Evolutionary conservation across 1,140 invertebrate species (phyloP), one percentile per base, ranked within the genome.

Genomic region (Helicoverpa armigera): DNA sequence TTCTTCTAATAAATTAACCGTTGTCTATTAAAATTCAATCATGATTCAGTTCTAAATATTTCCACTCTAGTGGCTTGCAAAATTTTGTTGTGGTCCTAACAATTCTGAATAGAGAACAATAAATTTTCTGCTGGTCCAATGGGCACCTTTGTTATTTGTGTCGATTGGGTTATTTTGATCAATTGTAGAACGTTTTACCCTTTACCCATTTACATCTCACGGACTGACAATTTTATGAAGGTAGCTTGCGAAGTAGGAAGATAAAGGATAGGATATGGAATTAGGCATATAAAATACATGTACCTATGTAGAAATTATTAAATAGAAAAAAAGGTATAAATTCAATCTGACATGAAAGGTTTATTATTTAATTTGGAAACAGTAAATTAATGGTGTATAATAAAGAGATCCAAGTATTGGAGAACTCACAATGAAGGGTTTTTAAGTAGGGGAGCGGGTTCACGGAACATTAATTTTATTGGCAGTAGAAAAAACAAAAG

Each of bases 21-120:
- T 16, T 18, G 43, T 16, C 2, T 18, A 69, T 13, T 18, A 13
- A 50, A 54, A 72, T 7, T 31, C 5, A 18, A 11, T 51, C 12
- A 23, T 50, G 10, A 23, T n/a, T 9, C 50, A 3, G 18, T 14
- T 29, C 50, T 81, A 81, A 82, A 82, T 73, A 61, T 84, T 87
- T 85, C 63, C 79, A 79, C 85, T 79, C 67, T 53, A 82, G 31
- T 75, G 85, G 83, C 67, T 84, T 80, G 54, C 50, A 72, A 82
- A 82, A 83, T 87, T 88, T 84, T 80, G 78, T 81, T 86, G 79
- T 35, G 81, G 53, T 77, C 79, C 79, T 75, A 60, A 82, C 82
- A 79, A 82, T 83, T 82, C 43, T 53, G 54, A 77, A 84, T 85
- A 58, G 78, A 65, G 60, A 80, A 83, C 83, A 81, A 86, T 86